Percentiles rank a stretch among this genome's conserved stretches.
These are phyloP conservation scores for Molossus molossus DNA, from an alignment of 2,797 vertebrate genomes.

Conservation along the genomic window DNA sequence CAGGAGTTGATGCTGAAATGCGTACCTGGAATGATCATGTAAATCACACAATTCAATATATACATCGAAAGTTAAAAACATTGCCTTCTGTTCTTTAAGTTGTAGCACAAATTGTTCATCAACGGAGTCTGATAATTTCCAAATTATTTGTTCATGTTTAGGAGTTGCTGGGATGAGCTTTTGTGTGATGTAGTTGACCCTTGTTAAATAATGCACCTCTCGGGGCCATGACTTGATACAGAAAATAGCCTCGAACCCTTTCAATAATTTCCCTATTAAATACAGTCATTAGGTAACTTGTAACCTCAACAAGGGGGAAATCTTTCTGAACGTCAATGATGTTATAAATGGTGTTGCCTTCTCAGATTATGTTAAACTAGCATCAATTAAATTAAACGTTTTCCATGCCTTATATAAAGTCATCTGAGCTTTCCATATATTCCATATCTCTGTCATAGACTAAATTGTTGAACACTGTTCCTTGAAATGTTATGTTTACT, in stretches of 20 bases:
- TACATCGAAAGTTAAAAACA: neutral
- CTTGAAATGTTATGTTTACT: neutral
- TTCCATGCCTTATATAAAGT: neutral
- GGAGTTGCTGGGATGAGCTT: neutral
- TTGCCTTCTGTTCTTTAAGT: neutral
- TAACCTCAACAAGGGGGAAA: neutral
- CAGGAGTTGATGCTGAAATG: neutral
- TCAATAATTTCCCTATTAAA: neutral
- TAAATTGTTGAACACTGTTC: neutral
- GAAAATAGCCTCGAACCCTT: neutral
- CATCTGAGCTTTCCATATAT: neutral
- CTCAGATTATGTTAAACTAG: neutral
- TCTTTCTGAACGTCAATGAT: neutral
- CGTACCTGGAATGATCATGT: neutral
- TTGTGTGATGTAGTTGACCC: neutral
- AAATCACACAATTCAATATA: neutral
- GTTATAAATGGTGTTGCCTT: neutral
- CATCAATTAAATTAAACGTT: neutral
- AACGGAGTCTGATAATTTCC: neutral
- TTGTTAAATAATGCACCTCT: neutral
- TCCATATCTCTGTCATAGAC: neutral
- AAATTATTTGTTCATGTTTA: neutral
- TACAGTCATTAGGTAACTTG: neutral
- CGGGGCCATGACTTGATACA: neutral
- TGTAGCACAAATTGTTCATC: neutral